Percentiles rank a stretch among this genome's conserved stretches.
Evolutionary conservation across 92 coral and sea anemone genomes (phyloP).

Genomic region (Paragorgia papillata): DNA sequence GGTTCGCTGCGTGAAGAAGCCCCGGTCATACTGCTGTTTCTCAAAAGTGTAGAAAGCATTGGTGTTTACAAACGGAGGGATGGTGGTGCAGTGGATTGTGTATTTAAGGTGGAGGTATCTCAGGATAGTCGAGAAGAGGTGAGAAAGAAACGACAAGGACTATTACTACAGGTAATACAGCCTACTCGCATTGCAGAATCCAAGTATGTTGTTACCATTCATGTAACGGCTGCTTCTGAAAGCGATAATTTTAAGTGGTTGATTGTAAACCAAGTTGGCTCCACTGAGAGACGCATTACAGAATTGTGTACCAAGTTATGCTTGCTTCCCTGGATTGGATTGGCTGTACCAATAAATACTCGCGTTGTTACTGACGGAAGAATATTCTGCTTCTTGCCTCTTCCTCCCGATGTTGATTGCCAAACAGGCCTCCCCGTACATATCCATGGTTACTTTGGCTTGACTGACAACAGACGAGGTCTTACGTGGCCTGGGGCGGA

Average conservation of each 20-base stretch:
- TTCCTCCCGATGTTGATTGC: conserved; percentile 88
- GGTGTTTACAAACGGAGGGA: conserved; percentile 55
- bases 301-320: conserved; percentile 37
- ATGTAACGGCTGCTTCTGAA: neutral
- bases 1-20: conserved; percentile 45
- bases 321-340: conserved; percentile 59
- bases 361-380: conserved; percentile 60
- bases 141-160: conserved; percentile 24
- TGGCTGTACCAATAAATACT: conserved; percentile 51
- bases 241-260: neutral
- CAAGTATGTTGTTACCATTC: conserved; percentile 7
- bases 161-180: conserved; percentile 15
- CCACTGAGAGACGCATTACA: conserved; percentile 22
- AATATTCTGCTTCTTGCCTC: conserved; percentile 88
- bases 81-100: conserved; percentile 4
- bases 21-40: conserved; percentile 51
- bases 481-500: conserved; percentile 90
- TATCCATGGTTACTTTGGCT: conserved; percentile 86
- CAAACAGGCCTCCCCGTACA: conserved; percentile 90
- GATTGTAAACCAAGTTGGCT: conserved; percentile 39
- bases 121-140: conserved; percentile 39
- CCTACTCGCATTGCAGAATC: neutral
- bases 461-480: conserved; percentile 90
- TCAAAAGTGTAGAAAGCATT: conserved; percentile 56
- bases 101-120: conserved; percentile 45